Evolutionary conservation across 2,797 vertebrate species (phyloP), one percentile per base, ranked within the genome.

Genomic region (Sebastes hubbsi): DNA sequence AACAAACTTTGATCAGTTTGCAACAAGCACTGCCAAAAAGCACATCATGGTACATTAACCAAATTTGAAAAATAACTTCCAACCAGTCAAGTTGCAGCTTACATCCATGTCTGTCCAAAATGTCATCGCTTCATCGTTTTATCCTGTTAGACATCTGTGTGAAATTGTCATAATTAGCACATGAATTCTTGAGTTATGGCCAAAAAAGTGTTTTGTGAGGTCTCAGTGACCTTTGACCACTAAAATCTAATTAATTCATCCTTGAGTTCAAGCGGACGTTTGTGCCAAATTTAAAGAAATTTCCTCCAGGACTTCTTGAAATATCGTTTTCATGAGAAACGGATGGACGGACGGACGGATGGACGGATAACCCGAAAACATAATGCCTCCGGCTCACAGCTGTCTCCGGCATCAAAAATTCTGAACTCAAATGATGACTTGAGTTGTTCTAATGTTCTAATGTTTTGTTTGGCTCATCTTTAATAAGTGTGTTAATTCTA

Each of bases 401-500:
- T 22, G 30, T 62, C n/a, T 20, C 30, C 29, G 10, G 11, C 61
- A 38, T 42, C 2, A 18, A 18, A 52, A n/a, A n/a, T 5, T 34
- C 27, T 46, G 24, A 62, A 29, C 22, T 32, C 6, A 12, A 71
- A 63, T 24, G 6, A 36, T 14, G 34, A 25, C 29, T 67, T 32
- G 24, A 24, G 18, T 36, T 73, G 22, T 66, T 60, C 49, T 62
- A 32, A 29, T 49, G 66, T 24, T 59, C 42, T 59, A 32, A 29
- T 49, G 64, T 24, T 59, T 66, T 68, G 52, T 38, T 73, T 71
- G 60, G 42, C 61, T 83, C 65, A 87, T 84, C 74, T 83, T 80
- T 72, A 54, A 24, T 3, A 58, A 3, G 25, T 46, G 24, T 34
- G 24, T 42, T 77, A 4, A 80, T 67, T 81, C 69, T 38, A 72